These are phyloP conservation scores for Rhagologus leucostigma DNA, from an alignment of 2,113 vertebrate species.

Conservation along the genomic window DNA sequence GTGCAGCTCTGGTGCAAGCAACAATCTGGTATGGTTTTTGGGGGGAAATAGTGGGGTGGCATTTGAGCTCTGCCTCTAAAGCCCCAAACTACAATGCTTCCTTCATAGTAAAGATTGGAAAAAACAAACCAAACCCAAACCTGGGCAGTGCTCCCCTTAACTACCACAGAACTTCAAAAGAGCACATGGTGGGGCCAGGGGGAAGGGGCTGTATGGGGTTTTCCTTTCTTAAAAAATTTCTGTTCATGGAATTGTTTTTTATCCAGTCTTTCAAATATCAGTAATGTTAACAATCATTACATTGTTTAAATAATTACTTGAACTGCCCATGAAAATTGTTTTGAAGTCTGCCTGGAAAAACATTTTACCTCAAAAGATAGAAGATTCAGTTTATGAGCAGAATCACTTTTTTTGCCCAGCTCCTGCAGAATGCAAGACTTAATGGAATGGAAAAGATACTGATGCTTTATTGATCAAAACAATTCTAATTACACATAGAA, in stretches of 20 bases:
- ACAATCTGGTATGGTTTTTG: background rate
- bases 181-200: rapidly evolving
- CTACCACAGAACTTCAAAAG: background rate
- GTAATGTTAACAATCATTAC: background rate
- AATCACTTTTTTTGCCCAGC: background rate
- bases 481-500: background rate
- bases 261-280: background rate
- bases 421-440: background rate
- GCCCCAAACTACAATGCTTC: background rate
- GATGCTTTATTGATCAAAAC: background rate
- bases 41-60: too few relatives aligned
- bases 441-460: background rate
- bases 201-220: background rate
- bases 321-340: background rate
- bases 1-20: background rate
- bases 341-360: background rate
- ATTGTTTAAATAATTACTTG: background rate
- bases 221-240: background rate
- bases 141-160: background rate
- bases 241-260: background rate
- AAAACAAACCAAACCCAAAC: background rate
- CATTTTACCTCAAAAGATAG: background rate
- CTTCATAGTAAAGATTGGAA: background rate
- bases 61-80: background rate
- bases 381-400: background rate